These are phyloP conservation scores for Hiodon tergisus DNA, from an alignment of 2,113 vertebrate genomes.

Conservation along the genomic window DNA sequence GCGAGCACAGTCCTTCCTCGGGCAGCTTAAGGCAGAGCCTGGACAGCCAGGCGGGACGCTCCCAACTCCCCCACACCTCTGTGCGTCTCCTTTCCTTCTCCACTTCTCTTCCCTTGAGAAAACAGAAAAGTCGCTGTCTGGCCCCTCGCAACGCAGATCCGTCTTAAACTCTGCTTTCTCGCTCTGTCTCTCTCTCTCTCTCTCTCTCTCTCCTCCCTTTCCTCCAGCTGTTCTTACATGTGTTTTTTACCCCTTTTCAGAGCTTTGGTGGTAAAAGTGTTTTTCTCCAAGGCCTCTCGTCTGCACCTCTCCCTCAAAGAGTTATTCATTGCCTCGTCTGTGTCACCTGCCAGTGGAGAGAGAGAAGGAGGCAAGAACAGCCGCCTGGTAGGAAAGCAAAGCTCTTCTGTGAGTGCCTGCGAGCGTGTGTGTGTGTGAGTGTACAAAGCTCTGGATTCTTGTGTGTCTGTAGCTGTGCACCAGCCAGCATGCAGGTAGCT, in stretches of 20 bases:
- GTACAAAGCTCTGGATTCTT: not conserved
- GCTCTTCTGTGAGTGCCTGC: slow-evolving; percentile 18
- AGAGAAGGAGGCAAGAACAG: slow-evolving; percentile 21
- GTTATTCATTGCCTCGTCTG: slow-evolving; percentile 62
- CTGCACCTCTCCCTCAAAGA: slow-evolving; percentile 41
- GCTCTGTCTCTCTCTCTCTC: slow-evolving; percentile 34
- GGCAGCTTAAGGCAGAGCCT: not conserved
- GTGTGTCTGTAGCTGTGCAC: not conserved
- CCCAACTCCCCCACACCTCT: slow-evolving; percentile 1
- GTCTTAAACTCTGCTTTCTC: slow-evolving; percentile 38
- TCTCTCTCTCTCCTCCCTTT: slow-evolving; percentile 21
- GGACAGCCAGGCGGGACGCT: slow-evolving; percentile 3
- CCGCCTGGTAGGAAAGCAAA: slow-evolving; percentile 32
- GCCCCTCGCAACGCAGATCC: slow-evolving; percentile 51
- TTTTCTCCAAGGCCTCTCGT: not conserved
- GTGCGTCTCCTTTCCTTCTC: slow-evolving; percentile 19
- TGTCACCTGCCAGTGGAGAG: slow-evolving; percentile 53
- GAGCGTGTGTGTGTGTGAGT: not conserved
- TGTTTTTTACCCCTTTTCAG: not conserved
- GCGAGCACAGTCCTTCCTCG: not conserved
- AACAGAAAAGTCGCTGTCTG: slow-evolving; percentile 10
- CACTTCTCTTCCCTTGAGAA: slow-evolving; percentile 21
- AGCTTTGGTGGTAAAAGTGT: not conserved
- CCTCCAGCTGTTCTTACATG: slow-evolving; percentile 23
- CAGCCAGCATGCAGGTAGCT: slow-evolving; percentile 8